phyloP scores from a whole-genome alignment of 2,888 invertebrate species.

The Lasioglossum villosulum region DNA sequence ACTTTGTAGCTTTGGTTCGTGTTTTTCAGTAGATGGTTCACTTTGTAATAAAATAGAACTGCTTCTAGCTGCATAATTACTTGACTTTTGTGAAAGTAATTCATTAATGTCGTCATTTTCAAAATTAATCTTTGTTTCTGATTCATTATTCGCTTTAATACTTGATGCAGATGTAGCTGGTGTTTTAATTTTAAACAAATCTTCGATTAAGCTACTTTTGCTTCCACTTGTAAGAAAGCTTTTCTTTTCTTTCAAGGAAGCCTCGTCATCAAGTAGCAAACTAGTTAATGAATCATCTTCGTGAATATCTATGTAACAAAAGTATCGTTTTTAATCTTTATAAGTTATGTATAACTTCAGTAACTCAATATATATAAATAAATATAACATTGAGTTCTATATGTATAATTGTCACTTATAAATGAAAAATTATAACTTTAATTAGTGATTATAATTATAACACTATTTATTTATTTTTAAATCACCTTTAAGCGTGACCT shows the following conservation, averaged over 20 bases:
- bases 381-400: neutral
- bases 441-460: neutral
- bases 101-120: conserved; percentile 28
- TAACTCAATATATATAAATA: neutral
- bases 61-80: conserved; percentile 35
- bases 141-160: conserved; percentile 35
- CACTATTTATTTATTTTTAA: conserved; percentile 7
- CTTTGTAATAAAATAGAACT: conserved; percentile 28
- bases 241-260: conserved; percentile 57
- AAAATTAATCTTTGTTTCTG: conserved; percentile 21
- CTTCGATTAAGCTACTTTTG: conserved; percentile 71
- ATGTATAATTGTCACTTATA: neutral
- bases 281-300: conserved; percentile 74
- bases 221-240: conserved; percentile 44
- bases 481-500: conserved; percentile 77
- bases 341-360: neutral
- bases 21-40: conserved; percentile 36
- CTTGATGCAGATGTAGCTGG: conserved; percentile 55
- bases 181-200: conserved; percentile 77
- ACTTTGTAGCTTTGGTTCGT: conserved; percentile 16
- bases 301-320: conserved; percentile 31
- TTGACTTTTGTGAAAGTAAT: conserved; percentile 36
- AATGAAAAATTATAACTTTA: neutral
- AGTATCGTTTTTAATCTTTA: conserved; percentile 15
- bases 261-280: conserved; percentile 72